Conservation (phyloP, 2,797 vertebrate genomes). For the Gymnodraco acuticeps region DNA sequence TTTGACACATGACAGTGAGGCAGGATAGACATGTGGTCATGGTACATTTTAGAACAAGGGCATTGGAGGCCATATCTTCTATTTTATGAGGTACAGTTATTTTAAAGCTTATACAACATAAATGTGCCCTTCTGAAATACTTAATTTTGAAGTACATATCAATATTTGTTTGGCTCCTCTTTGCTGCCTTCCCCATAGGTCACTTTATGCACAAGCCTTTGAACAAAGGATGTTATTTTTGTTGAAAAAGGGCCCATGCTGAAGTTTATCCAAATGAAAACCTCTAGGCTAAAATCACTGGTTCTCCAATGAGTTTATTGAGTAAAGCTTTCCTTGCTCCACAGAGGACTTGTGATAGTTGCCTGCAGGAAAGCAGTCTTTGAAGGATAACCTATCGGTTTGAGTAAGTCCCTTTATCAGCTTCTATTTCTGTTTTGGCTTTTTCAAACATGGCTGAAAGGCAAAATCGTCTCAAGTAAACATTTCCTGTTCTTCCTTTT, state of each 20-base stretch:
- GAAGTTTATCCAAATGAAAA: slow-evolving; percentile 61
- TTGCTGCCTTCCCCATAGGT: slow-evolving; percentile 19
- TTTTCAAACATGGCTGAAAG: slow-evolving; percentile 58
- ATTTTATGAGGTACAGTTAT: slow-evolving; percentile 14
- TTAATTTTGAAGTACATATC: neutral
- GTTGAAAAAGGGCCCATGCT: slow-evolving; percentile 37
- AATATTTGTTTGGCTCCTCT: slow-evolving; percentile 9
- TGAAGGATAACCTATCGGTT: slow-evolving; percentile 47
- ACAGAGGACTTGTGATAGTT: slow-evolving; percentile 50
- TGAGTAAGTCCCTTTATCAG: slow-evolving; percentile 50
- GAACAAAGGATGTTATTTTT: slow-evolving; percentile 55
- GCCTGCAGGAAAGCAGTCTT: slow-evolving; percentile 53
- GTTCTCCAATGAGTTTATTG: slow-evolving; percentile 62
- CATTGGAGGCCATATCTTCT: slow-evolving; percentile 21
- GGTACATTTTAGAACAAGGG: slow-evolving; percentile 24
- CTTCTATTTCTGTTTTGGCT: slow-evolving; percentile 51
- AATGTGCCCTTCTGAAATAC: neutral
- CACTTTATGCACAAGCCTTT: slow-evolving; percentile 38
- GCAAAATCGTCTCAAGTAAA: slow-evolving; percentile 66
- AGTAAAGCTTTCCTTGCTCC: slow-evolving; percentile 53
- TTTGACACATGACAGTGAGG: slow-evolving; percentile 61
- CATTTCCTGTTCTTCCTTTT: slow-evolving; percentile 61
- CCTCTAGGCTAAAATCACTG: slow-evolving; percentile 50
- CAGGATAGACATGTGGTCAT: slow-evolving; percentile 50
- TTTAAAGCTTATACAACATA: slow-evolving; percentile 2